phyloP scores from a whole-genome alignment of 2,797 vertebrate genomes.

The Siniperca undulata region DNA sequence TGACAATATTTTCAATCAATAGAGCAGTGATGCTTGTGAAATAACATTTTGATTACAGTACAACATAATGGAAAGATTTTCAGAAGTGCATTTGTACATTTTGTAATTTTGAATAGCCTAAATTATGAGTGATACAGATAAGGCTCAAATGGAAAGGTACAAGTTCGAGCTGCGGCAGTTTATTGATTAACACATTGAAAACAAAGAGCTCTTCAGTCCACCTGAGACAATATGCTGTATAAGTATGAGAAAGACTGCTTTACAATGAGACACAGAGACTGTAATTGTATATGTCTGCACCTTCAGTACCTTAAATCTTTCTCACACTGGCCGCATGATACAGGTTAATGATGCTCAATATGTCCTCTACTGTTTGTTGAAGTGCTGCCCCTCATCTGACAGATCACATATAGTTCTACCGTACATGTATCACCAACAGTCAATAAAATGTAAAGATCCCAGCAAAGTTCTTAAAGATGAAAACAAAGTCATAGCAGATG shows the following conservation, averaged over 20 bases:
- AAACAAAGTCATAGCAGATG: too few species aligned
- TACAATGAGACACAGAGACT: background rate
- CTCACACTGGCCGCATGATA: background rate
- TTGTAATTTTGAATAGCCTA: background rate
- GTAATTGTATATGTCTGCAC: background rate
- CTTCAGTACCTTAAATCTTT: background rate
- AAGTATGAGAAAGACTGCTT: background rate
- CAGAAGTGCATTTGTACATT: conserved; percentile 3
- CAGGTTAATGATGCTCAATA: background rate
- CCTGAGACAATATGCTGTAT: background rate
- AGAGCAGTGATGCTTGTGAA: conserved; percentile 24
- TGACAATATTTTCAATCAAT: conserved; percentile 29
- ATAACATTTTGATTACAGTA: conserved; percentile 41
- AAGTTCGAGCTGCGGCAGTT: background rate
- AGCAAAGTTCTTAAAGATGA: too few species aligned
- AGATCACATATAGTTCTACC: background rate
- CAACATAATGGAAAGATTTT: conserved; percentile 25
- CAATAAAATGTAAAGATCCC: too few species aligned
- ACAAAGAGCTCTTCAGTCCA: background rate
- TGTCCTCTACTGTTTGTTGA: background rate
- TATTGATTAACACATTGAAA: conserved; percentile 14
- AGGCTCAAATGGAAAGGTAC: background rate
- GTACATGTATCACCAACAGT: background rate
- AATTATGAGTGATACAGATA: background rate
- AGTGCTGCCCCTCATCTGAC: background rate